Conservation (phyloP, 2,113 vertebrate species). For the Silurus meridionalis region DNA sequence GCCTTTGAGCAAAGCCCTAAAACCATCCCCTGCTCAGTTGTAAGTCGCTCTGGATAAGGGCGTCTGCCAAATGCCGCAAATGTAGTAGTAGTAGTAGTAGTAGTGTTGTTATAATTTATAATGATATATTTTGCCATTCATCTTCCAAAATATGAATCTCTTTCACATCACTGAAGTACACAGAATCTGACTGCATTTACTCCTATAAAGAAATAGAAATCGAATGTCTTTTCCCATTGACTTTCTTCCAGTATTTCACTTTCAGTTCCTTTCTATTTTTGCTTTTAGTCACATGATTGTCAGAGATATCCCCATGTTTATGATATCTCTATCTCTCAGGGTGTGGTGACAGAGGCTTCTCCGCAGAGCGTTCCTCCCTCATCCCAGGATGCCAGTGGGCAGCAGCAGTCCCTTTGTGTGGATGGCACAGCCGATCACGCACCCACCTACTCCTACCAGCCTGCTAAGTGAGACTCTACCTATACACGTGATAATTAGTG, state of each 20-base stretch:
- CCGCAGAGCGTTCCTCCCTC: constrained; percentile 89
- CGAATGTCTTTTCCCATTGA: not conserved
- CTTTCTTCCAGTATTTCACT: not conserved
- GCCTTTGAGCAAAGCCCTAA: no score
- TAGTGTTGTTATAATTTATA: not conserved
- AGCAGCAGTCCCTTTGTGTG: constrained; percentile 91
- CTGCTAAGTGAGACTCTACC: constrained; percentile 84
- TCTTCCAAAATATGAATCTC: not conserved
- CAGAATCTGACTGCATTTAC: not conserved
- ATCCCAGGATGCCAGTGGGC: constrained; percentile 89
- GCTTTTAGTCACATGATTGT: not conserved
- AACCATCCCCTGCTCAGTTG: no score
- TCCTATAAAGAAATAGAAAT: not conserved
- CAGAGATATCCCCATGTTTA: constrained; percentile 20
- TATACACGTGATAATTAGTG: not conserved
- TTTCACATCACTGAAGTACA: not conserved
- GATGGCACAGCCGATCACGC: constrained; percentile 88
- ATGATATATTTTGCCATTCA: not conserved
- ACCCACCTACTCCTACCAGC: constrained; percentile 90
- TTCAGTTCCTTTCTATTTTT: constrained; percentile 19
- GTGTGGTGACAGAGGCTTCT: constrained; percentile 92
- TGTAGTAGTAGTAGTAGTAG: not conserved
- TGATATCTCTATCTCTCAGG: constrained; percentile 71
- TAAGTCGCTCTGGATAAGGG: no score
- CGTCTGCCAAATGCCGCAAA: no score